Base-by-base conservation (phyloP, 2,797 vertebrate genomes). In the Chloroceryle amazona region DNA sequence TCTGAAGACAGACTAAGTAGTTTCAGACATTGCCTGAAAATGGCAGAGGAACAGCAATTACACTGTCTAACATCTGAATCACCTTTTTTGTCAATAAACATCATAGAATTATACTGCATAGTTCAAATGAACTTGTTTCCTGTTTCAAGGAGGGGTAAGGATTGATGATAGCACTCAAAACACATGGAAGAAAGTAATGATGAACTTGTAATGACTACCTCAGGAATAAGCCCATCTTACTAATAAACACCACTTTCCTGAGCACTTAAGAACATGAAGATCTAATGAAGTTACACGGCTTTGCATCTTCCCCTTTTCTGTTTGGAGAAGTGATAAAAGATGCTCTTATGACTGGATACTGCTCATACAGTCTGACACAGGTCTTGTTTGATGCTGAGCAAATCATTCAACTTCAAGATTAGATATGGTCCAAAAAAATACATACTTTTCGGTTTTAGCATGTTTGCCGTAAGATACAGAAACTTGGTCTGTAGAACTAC, bases 141-240 rank as follows among this genome's bases (percentile, higher is more conserved):
- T 60, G 5, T 57, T 83, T 93, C 57, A 88, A 78, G 49, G n/a
- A 92, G 21, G 6, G 28, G 18, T 67, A 93, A 85, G 6, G 26
- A 89, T 11, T 90, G 75, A 93, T 55, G 37, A 81, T 16, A 68
- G 66, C 49, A 86, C 58, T 86, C 54, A 83, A 87, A 87, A 85
- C 19, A 93, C 67, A 91, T 22, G 44, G 73, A 90, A 83, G 28
- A 86, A 91, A 76, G 39, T 79, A 92, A 87, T 61, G 9, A 87
- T 21, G n/a, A 94, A 80, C 15, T 55, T 81, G 13, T 68, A 89
- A 86, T n/a, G 21, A 93, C 92, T n/a, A 86, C 37, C 70, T 86
- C 73, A 75, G 66, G 62, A 91, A 83, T 81, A 95, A 71, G 86
- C 39, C 7, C 57, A 83, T 16, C 16, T 88, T 78, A 49, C 51